Evolutionary conservation across 2,113 vertebrate species (phyloP), one percentile per base, ranked within the genome.

Genomic region (Eolophus roseicapilla): DNA sequence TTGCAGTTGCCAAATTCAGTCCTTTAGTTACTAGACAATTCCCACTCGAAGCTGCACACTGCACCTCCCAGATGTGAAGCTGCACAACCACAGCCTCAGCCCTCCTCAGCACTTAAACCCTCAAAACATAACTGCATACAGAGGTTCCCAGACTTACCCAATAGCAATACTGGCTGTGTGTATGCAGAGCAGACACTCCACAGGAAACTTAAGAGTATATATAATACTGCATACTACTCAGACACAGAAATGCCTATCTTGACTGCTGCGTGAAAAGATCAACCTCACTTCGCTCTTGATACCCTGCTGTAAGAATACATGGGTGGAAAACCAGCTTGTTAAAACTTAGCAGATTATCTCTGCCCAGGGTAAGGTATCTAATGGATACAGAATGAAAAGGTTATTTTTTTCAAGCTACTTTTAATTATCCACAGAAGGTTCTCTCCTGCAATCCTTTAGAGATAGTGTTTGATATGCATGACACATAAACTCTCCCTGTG

Each of bases 171-270:
- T 20, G 35, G 35, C 25, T 39, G 11, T 5, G 3, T 8, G 23
- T 11, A 4, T 1, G n/a, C 6, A 31, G 11, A 7, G 49, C 41
- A 33, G 7, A 20, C 17, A 41, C 29, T 3, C 33, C 53, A 17
- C 0, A 16, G 13, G 29, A 55, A 16, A 35, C 5, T 3, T 8
- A 6, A 6, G 23, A 23, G 13, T 24, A 3, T 10, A 6, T 7
- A 9, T 57, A 59, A 15, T n/a, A 16, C 17, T 29, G 28, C 14
- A 17, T 21, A 10, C 43, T 14, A 27, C 21, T 5, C 16, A 70
- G 81, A 43, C 3, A 24, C 27, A 67, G 57, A 23, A 19, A 71
- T 63, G 53, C 43, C 60, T 76, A 7, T 41, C 3, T 3, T 19
- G 55, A 31, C 73, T 18, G 52, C 60, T 33, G 70, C 47, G 33